Evolutionary conservation across 2,113 vertebrate species (phyloP).

Genomic region (Empidonax alnorum): DNA sequence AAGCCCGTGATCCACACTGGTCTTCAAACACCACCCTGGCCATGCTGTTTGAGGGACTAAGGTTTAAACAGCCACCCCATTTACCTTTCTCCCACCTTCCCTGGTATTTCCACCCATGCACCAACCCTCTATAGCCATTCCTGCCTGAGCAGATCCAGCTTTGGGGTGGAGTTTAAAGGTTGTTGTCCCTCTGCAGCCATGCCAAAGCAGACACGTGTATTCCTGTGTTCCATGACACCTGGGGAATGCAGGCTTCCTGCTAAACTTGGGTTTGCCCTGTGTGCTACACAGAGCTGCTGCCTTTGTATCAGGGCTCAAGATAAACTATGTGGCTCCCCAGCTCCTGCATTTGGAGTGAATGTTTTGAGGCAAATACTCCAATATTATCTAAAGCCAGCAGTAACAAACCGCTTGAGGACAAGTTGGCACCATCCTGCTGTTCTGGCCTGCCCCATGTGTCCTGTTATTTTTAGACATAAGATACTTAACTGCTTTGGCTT

Average conservation of each 20-base stretch:
- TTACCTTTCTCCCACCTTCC: background rate
- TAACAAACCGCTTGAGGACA: background rate
- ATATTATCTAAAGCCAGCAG: background rate
- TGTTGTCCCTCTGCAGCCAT: background rate
- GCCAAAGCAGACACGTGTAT: background rate
- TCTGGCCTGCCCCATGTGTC: background rate
- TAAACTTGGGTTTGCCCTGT: background rate
- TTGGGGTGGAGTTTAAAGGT: background rate
- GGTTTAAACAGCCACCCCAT: background rate
- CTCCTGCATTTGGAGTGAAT: background rate
- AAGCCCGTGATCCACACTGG: background rate
- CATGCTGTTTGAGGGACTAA: background rate
- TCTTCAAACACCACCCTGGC: background rate
- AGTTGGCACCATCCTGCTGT: background rate
- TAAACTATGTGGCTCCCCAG: background rate
- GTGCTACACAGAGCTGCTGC: background rate
- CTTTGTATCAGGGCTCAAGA: background rate
- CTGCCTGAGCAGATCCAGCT: background rate
- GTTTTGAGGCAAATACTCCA: background rate
- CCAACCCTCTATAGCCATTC: background rate
- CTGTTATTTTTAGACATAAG: constrained; percentile 56
- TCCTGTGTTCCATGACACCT: rapidly evolving
- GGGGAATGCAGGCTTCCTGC: background rate
- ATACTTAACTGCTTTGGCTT: constrained; percentile 51
- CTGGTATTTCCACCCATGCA: rapidly evolving